Percentiles rank a stretch among this genome's conserved stretches.
These are phyloP conservation scores for Chesias legatella DNA, from an alignment of 2,888 invertebrate species.

Conservation along the genomic window DNA sequence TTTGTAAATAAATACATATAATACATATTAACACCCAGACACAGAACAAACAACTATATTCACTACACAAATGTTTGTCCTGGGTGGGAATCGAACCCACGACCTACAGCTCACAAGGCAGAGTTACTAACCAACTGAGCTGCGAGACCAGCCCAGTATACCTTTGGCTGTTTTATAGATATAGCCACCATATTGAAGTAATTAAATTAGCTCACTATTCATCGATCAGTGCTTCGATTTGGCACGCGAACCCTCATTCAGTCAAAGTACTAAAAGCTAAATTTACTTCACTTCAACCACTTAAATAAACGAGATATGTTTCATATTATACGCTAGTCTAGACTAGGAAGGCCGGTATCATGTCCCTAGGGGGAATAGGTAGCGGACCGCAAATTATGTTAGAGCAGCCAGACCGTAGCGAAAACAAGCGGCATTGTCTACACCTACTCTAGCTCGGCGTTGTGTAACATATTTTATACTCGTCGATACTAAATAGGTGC, in stretches of 20 bases:
- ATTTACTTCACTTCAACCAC: conserved; percentile 9
- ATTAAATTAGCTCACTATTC: conserved; percentile 9
- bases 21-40: too few species aligned
- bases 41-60: too few species aligned
- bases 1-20: too few species aligned
- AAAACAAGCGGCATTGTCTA: conserved; percentile 43
- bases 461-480: conserved; percentile 34
- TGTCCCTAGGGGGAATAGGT: conserved; percentile 58
- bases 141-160: too few species aligned
- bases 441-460: conserved; percentile 27
- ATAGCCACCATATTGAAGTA: conserved; percentile 5
- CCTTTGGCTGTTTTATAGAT: conserved; percentile 5
- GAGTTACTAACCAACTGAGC: too few species aligned
- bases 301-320: conserved; percentile 17
- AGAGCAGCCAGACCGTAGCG: conserved; percentile 62
- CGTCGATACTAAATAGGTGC: conserved; percentile 21
- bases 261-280: conserved; percentile 8
- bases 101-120: too few species aligned
- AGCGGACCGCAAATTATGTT: conserved; percentile 70
- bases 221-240: conserved; percentile 13
- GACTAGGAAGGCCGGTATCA: conserved; percentile 56
- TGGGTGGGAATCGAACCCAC: too few species aligned
- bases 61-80: too few species aligned
- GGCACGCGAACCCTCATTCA: conserved; percentile 18
- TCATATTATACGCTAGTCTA: conserved; percentile 49